Conservation (phyloP, 2,888 invertebrate genomes). For the Latheticus oryzae region DNA sequence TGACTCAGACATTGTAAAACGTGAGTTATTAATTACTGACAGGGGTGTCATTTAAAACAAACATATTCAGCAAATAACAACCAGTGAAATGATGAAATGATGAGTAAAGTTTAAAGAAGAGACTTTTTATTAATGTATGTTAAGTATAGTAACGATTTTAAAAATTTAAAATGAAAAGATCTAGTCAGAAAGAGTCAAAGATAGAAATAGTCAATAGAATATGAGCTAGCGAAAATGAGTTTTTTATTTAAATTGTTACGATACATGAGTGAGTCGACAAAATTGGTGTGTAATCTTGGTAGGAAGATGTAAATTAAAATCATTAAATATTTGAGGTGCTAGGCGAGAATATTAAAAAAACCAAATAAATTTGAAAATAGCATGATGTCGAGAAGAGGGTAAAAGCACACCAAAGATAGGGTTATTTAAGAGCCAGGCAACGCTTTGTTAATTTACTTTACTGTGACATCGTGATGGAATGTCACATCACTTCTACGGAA, state of each 20-base stretch:
- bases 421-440: conserved; percentile 63
- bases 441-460: conserved; percentile 66
- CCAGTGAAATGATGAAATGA: conserved; percentile 8
- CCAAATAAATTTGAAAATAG: conserved; percentile 43
- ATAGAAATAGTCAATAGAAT: conserved; percentile 7
- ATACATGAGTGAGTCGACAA: conserved; percentile 4
- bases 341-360: conserved; percentile 38
- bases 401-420: conserved; percentile 56
- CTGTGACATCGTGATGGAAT: conserved; percentile 64
- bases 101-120: no score
- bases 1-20: conserved; percentile 3
- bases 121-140: no score
- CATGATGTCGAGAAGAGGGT: conserved; percentile 40
- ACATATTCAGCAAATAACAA: conserved; percentile 14
- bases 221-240: neutral
- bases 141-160: no score
- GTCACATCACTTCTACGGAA: conserved; percentile 65
- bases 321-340: conserved; percentile 35
- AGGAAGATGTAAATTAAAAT: conserved; percentile 32
- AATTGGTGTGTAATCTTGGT: conserved; percentile 17
- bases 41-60: conserved; percentile 12
- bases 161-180: conserved; percentile 11
- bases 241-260: conserved; percentile 22
- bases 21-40: conserved; percentile 16
- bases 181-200: neutral